These are phyloP conservation scores for Pollimyrus isidori DNA, from an alignment of 2,113 vertebrate species.

Conservation along the genomic window DNA sequence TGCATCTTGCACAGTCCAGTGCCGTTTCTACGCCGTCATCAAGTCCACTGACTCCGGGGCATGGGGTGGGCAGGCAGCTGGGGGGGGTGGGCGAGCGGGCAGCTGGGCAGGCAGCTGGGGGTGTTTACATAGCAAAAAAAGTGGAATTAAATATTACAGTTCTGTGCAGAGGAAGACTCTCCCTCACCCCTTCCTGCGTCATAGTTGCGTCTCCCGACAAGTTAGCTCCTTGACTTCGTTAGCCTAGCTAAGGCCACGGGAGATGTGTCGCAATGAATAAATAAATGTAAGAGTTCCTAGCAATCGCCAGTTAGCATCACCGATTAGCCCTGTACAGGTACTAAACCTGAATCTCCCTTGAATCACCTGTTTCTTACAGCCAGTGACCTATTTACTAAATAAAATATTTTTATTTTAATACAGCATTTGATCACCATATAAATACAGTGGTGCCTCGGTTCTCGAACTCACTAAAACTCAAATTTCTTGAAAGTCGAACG, in stretches of 20 bases:
- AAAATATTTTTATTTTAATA: conserved; percentile 32
- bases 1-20: conserved; percentile 37
- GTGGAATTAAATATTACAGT: not conserved
- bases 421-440: conserved; percentile 4
- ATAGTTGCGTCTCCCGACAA: not conserved
- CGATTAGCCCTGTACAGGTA: not conserved
- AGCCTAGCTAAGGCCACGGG: not conserved
- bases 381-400: conserved; percentile 41
- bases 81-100: no score
- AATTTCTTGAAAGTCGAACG: no score
- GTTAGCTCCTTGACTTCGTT: not conserved
- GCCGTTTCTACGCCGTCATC: conserved; percentile 28
- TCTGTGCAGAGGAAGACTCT: not conserved
- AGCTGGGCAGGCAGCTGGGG: no score
- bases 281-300: not conserved
- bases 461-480: no score
- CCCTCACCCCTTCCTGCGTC: not conserved
- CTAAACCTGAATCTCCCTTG: conserved; percentile 6
- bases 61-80: not conserved
- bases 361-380: conserved; percentile 41
- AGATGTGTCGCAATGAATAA: not conserved
- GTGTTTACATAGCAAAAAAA: not conserved
- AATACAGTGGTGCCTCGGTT: not conserved
- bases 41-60: conserved; percentile 35
- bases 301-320: not conserved